Percentiles rank a stretch among this genome's conserved stretches.
phyloP scores from a whole-genome alignment of 2,113 vertebrate species.

The Chloroceryle aenea region DNA sequence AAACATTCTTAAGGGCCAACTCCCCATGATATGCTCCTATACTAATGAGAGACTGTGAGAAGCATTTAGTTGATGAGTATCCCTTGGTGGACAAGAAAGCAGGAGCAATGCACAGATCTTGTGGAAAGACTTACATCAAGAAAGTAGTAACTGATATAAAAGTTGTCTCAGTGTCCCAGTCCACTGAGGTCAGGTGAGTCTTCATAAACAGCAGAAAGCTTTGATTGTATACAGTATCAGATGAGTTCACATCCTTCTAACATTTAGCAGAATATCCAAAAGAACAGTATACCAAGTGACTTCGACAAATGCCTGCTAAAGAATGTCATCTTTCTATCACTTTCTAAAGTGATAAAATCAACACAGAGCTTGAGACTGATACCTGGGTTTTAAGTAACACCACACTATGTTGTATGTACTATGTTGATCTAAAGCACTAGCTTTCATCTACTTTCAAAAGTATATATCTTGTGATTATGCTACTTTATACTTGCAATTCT shows the following conservation, averaged over 20 bases:
- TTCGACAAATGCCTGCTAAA: background rate
- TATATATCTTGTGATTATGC: background rate
- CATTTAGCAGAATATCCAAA: background rate
- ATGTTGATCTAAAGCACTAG: background rate
- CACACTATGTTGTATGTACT: background rate
- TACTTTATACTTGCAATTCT: background rate
- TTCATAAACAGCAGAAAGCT: background rate
- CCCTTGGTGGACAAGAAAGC: background rate
- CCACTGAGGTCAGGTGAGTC: background rate
- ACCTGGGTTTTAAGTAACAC: background rate
- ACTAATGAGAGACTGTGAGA: background rate
- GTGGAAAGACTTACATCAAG: background rate
- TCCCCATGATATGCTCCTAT: background rate
- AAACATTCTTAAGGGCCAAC: background rate
- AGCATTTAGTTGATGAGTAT: background rate
- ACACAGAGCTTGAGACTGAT: background rate
- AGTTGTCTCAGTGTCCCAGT: background rate
- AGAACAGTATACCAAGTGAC: background rate
- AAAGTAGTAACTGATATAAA: background rate
- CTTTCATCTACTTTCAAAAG: background rate
- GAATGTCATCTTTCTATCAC: background rate
- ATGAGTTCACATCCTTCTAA: background rate
- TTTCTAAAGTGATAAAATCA: background rate
- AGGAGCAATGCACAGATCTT: background rate
- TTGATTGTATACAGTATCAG: background rate